These are phyloP conservation scores for Alaudala cheleensis DNA, from an alignment of 2,113 vertebrate species.

Conservation along the genomic window DNA sequence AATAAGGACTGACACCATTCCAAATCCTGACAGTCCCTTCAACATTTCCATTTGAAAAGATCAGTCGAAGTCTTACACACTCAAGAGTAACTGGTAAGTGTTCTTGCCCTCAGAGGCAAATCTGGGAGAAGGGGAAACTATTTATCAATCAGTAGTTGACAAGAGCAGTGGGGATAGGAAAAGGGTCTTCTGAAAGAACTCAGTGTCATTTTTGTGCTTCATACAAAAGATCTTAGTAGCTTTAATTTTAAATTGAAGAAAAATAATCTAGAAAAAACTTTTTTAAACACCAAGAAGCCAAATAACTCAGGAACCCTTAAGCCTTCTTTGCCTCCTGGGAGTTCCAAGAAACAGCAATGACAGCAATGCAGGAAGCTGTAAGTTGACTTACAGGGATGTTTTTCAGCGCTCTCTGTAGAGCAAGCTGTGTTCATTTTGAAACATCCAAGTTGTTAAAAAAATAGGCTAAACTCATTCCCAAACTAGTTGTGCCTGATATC, in stretches of 20 bases:
- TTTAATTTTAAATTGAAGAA: background rate
- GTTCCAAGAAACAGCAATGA: background rate
- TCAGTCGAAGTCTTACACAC: background rate
- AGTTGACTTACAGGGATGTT: background rate
- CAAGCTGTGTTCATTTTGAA: background rate
- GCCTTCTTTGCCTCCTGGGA: background rate
- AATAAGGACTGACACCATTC: background rate
- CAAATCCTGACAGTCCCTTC: accelerated
- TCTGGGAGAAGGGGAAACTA: background rate
- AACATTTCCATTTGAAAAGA: background rate
- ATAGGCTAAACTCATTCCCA: background rate
- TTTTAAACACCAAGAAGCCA: background rate
- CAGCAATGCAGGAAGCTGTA: background rate
- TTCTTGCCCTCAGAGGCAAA: background rate
- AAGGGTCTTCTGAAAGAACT: background rate
- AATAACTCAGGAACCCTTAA: background rate
- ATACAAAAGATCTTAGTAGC: background rate
- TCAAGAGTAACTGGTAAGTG: background rate
- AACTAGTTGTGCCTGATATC: background rate
- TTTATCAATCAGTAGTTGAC: background rate
- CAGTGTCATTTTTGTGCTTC: background rate
- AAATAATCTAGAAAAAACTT: background rate
- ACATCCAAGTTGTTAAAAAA: background rate
- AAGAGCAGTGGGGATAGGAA: background rate
- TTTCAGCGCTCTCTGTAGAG: background rate